Evolutionary conservation across 2,113 vertebrate species (phyloP), one percentile per base, ranked within the genome.

Genomic region (Dasyornis broadbenti): DNA sequence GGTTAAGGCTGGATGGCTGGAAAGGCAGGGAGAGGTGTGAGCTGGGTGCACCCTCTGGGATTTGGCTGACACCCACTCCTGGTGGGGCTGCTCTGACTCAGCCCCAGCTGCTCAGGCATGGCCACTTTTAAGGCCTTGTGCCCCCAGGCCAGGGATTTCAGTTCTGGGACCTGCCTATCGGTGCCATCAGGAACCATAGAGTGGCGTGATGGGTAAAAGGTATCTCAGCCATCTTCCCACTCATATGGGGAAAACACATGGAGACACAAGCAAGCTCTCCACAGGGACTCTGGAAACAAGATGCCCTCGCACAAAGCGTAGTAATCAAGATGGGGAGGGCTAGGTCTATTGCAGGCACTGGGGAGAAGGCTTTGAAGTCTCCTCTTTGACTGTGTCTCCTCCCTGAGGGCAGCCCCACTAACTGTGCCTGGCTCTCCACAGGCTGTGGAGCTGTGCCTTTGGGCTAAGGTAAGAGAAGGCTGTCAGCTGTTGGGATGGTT

Each of bases 361-460:
- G 15, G 35, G 28, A 4, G 4, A 78, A 79, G 45, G 65, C 59
- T 93, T 90, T 88, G 70, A 80, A 57, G 20, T 54, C 39, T 91
- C 15, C 12, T 35, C 12, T 88, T 81, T 86, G 60, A 1, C 8
- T 1, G 13, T n/a, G 18, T 60, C 54, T 88, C 18, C 4, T 70
- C 68, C 39, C 56, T 40, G 3, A 81, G 94, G 71, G 79, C 80
- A 90, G 63, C 35, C 42, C 27, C 9, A 4, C 10, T 69, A 20
- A 2, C 5, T 0, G 0, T 8, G 44, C 21, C 40, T 3, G 9
- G 53, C 78, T 86, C 30, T 23, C 39, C 23, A 6, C 26, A 45
- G 66, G 72, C 56, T 53, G 47, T 1, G 9, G 35, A 50, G 59
- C 59, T 59, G n/a, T 88, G 71, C 64, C 76, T 75, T 42, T n/a